Base-by-base conservation (phyloP, 2,113 vertebrate species). In the Cercocebus atys region DNA sequence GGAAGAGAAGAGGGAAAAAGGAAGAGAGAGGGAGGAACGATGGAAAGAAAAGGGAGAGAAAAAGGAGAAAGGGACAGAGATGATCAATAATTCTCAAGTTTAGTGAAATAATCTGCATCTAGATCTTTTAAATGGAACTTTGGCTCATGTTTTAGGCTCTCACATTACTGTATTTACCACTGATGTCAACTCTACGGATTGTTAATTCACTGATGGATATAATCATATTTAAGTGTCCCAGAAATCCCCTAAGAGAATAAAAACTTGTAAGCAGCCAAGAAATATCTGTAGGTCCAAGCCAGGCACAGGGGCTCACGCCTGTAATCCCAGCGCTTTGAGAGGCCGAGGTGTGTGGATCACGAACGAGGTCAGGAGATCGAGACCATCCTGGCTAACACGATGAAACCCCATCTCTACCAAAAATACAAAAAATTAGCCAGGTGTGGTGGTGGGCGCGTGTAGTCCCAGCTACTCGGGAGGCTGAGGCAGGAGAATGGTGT, bases 31-130 rank as follows among this genome's bases (percentile, higher is more conserved):
- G 25, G 14, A 64, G 14, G 27, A 68, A n/a, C 4, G 5, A 27
- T 3, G 17, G 17, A 59, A 4, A 5, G 30, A 20, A n/a, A 76
- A 47, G 2, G 17, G 8, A 43, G n/a, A 70, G 38, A 8, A 68
- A 68, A 75, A n/a, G 17, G 87, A 30, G 13, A 43, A 66, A 35
- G 45, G 38, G 35, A 45, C 13, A n/a, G 8, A 50, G 13, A 40
- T 8, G 52, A 76, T 75, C 13, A 83, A 4, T 25, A 93, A 82
- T n/a, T 72, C n/a, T 43, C 45, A 38, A 72, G 35, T 72, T 95
- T 83, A 73, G 17, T 38, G 55, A 95, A 76, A 83, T 64, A 83
- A 96, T 11, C 43, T 86, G 22, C 14, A 93, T n/a, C 94, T 86
- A 72, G 14, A n/a, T 88, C 17, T 81, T 93, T 70, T 64, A 87